These are phyloP conservation scores for Tipula helvola DNA, from an alignment of 2,888 invertebrate species.

Conservation along the genomic window DNA sequence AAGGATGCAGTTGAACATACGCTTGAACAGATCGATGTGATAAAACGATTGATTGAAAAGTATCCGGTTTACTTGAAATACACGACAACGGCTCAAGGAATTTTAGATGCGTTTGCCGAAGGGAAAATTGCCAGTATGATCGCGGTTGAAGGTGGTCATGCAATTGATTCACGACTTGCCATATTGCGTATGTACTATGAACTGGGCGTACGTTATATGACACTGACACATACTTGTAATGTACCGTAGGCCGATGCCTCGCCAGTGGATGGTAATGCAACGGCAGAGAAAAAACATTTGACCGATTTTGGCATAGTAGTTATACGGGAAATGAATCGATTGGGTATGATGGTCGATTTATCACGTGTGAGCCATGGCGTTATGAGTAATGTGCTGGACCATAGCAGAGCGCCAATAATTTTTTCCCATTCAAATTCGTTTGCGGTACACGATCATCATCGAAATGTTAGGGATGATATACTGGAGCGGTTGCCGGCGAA, in stretches of 20 bases:
- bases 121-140: constrained; percentile 47
- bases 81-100: constrained; percentile 32
- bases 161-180: constrained; percentile 43
- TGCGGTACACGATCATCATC: constrained; percentile 36
- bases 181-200: constrained; percentile 43
- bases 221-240: constrained; percentile 47
- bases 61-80: constrained; percentile 34
- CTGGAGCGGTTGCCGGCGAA: constrained; percentile 42
- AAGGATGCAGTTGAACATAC: constrained; percentile 43
- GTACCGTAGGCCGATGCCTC: constrained; percentile 39
- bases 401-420: constrained; percentile 44
- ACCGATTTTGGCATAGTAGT: constrained; percentile 24
- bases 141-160: constrained; percentile 48
- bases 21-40: constrained; percentile 48
- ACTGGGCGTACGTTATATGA: constrained; percentile 47
- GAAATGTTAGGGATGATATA: constrained; percentile 48
- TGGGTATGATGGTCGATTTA: constrained; percentile 51
- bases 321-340: constrained; percentile 48
- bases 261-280: constrained; percentile 10
- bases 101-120: constrained; percentile 35
- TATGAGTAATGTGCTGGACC: constrained; percentile 40
- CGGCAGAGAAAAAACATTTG: constrained; percentile 11
- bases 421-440: constrained; percentile 49
- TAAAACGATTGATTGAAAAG: constrained; percentile 38
- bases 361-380: constrained; percentile 45